Conservation (phyloP, 2,797 vertebrate species). For the Buphagus erythrorhynchus region DNA sequence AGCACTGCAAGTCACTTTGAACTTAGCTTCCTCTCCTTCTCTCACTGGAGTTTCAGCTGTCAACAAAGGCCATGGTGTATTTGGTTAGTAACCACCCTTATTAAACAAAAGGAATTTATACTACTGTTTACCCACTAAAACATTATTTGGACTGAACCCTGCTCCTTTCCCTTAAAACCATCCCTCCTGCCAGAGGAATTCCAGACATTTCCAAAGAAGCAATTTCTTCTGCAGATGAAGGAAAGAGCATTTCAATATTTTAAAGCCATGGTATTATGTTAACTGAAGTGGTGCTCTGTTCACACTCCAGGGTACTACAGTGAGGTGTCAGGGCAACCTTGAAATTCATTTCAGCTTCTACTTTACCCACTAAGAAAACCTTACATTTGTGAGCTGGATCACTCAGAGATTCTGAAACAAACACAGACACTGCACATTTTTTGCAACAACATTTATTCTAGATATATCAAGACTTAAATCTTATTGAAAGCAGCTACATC, state of each 20-base stretch:
- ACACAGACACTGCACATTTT: neutral
- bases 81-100: neutral
- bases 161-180: neutral
- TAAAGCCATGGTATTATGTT: neutral
- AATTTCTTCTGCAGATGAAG: rapidly evolving
- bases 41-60: neutral
- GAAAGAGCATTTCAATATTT: neutral
- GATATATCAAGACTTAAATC: conserved; percentile 80
- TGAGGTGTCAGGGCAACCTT: neutral
- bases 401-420: neutral
- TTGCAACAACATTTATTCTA: conserved; percentile 78
- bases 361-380: neutral
- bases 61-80: rapidly evolving
- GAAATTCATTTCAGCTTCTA: neutral
- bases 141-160: neutral
- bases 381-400: neutral
- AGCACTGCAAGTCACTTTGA: rapidly evolving
- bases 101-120: neutral
- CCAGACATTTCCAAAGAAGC: neutral
- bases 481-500: conserved; percentile 98
- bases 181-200: neutral
- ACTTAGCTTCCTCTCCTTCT: rapidly evolving
- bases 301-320: neutral
- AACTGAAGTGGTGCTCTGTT: neutral
- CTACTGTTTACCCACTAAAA: neutral